Evolutionary conservation across 2,113 vertebrate genomes (phyloP), one percentile per base, ranked within the genome.

Genomic region (Apeltes quadracus): DNA sequence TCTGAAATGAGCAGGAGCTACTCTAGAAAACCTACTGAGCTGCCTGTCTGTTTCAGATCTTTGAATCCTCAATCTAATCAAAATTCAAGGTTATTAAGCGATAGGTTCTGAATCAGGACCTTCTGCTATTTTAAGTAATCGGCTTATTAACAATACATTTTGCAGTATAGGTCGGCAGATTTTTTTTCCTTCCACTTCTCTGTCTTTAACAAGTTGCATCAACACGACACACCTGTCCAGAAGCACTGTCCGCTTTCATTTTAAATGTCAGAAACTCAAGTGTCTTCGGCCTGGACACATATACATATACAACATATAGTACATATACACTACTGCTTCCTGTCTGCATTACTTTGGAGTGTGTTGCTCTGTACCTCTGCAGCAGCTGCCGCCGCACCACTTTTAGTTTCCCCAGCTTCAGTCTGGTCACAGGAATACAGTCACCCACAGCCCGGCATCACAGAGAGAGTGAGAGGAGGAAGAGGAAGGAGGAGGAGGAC

Each of bases 371-470:
- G 50, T 95, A 96, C 29, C 90, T 89, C 86, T 95, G 96, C 23
- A 95, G 93, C 86, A 96, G 82, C 89, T 50, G 90, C 68, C 92
- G 87, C 25, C 94, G 93, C 25, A 95, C 93, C 75, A 95, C 94
- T 88, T 95, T 96, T 90, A 95, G 73, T 88, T 95, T 95, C 87
- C 95, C 95, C 92, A 94, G 91, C 72, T 93, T 94, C 58, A 92
- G 79, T 87, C 79, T 94, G 91, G 93, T 92, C 55, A 93, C 76
- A 65, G 88, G 91, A 72, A 61, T 53, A 48, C 84, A 70, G 62
- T 88, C 86, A 92, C 32, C 23, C 69, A 32, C 81, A 82, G 89
- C 91, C 90, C 79, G 79, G 88, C 92, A 94, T 94, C 75, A 85
- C 78, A 85, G 51, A 73, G 18, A 32, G 68, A 15, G 50, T 16